A percentile compares a stretch with the other conserved stretches of the same genome.
phyloP scores from a whole-genome alignment of 2,797 vertebrate genomes.

The Sternarchorhynchus goeldii region DNA sequence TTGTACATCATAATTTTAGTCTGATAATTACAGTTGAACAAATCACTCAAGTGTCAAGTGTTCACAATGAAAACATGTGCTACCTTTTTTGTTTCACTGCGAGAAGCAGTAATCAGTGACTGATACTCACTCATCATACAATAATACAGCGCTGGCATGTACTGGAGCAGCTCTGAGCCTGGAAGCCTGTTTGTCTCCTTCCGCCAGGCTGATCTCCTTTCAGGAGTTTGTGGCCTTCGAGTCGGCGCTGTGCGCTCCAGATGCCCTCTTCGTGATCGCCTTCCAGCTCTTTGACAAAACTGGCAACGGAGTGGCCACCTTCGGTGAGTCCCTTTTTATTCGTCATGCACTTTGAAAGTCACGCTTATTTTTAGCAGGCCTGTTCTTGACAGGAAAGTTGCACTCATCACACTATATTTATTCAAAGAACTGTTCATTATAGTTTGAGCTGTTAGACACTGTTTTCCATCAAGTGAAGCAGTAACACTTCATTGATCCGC shows the following conservation, averaged over 20 bases:
- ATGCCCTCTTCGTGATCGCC: constrained; percentile 85
- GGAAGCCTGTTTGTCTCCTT: constrained; percentile 51
- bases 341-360: constrained; percentile 7
- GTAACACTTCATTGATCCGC: constrained; percentile 16
- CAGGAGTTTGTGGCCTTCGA: constrained; percentile 87
- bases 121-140: constrained; percentile 57
- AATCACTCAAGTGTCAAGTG: constrained; percentile 62
- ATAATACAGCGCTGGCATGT: constrained; percentile 51
- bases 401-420: constrained; percentile 29
- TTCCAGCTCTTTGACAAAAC: constrained; percentile 90
- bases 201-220: constrained; percentile 84
- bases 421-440: constrained; percentile 29
- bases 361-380: constrained; percentile 21
- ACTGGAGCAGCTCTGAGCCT: constrained; percentile 52
- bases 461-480: constrained; percentile 29
- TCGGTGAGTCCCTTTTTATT: constrained; percentile 74
- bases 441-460: constrained; percentile 18
- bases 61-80: constrained; percentile 59
- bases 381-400: constrained; percentile 4
- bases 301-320: constrained; percentile 82
- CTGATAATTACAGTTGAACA: constrained; percentile 62
- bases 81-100: constrained; percentile 60
- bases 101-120: constrained; percentile 60
- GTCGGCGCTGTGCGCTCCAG: constrained; percentile 84
- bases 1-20: constrained; percentile 62